phyloP scores from a whole-genome alignment of 2,888 invertebrate species.

The Melanchra persicariae region DNA sequence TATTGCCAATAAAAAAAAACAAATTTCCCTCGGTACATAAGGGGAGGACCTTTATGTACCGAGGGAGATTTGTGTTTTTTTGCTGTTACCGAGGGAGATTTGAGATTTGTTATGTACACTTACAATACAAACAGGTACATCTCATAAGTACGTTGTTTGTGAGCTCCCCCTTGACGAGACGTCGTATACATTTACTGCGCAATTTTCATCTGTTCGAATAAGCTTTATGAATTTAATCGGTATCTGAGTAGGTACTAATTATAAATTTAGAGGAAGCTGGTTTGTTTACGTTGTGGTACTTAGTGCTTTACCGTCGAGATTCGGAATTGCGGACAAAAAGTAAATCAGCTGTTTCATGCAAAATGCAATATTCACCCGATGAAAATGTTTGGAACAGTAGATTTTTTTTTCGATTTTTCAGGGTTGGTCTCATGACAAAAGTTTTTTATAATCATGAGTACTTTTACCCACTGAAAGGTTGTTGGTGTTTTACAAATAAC shows the following conservation, averaged over 20 bases:
- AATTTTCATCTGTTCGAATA: neutral
- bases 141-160: neutral
- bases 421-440: too few species aligned
- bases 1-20: too few species aligned
- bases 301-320: neutral
- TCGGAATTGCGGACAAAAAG: neutral
- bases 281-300: slow-evolving; percentile 20
- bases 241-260: neutral
- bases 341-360: too few species aligned
- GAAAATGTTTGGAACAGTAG: too few species aligned
- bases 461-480: too few species aligned
- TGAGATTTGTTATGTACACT: neutral
- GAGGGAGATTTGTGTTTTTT: too few species aligned
- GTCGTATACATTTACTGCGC: slow-evolving; percentile 4
- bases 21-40: too few species aligned
- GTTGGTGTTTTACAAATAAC: too few species aligned
- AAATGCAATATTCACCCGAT: too few species aligned
- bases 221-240: slow-evolving; percentile 11
- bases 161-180: slow-evolving; percentile 9
- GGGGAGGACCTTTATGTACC: neutral
- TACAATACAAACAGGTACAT: neutral
- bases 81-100: too few species aligned
- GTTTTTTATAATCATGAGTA: too few species aligned
- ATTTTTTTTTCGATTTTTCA: too few species aligned
- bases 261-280: neutral